Conservation (phyloP, 2,797 vertebrate genomes). For the Catostomus latipinnis region DNA sequence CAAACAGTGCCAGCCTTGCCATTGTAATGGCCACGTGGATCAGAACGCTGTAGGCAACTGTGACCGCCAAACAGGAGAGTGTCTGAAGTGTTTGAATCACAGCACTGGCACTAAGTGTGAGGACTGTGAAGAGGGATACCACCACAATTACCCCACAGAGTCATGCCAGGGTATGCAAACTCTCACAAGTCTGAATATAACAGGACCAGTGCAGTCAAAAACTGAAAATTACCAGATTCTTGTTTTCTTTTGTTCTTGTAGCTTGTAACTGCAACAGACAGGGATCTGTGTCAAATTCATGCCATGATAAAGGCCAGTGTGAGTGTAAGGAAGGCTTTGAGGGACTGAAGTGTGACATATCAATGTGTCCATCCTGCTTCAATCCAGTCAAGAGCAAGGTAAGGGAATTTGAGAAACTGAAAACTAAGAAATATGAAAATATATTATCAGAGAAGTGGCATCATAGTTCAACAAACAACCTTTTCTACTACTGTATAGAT, state of each 20-base stretch:
- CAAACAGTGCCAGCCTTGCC: constrained; percentile 80
- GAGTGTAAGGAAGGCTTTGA: constrained; percentile 84
- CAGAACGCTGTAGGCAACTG: constrained; percentile 78
- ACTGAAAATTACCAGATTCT: not conserved
- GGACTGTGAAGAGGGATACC: constrained; percentile 78
- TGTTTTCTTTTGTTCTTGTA: constrained; percentile 61
- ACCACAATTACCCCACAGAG: constrained; percentile 66
- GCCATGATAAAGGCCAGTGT: constrained; percentile 82
- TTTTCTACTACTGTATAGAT: not conserved
- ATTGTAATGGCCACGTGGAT: constrained; percentile 82
- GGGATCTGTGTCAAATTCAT: constrained; percentile 77
- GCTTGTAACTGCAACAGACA: constrained; percentile 82
- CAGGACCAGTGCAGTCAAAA: not conserved
- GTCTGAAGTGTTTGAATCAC: constrained; percentile 80
- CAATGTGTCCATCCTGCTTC: constrained; percentile 87
- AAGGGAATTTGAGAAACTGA: constrained; percentile 23
- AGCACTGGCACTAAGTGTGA: constrained; percentile 79
- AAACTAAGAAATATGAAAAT: not conserved
- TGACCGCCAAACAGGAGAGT: constrained; percentile 79
- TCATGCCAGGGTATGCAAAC: constrained; percentile 82
- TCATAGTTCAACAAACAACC: too few species aligned
- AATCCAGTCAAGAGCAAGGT: constrained; percentile 84
- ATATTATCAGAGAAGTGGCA: too few species aligned
- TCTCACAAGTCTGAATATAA: not conserved
- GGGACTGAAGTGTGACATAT: constrained; percentile 82